Conservation (phyloP, 2,797 vertebrate genomes). For the Cryptoprocta ferox region DNA sequence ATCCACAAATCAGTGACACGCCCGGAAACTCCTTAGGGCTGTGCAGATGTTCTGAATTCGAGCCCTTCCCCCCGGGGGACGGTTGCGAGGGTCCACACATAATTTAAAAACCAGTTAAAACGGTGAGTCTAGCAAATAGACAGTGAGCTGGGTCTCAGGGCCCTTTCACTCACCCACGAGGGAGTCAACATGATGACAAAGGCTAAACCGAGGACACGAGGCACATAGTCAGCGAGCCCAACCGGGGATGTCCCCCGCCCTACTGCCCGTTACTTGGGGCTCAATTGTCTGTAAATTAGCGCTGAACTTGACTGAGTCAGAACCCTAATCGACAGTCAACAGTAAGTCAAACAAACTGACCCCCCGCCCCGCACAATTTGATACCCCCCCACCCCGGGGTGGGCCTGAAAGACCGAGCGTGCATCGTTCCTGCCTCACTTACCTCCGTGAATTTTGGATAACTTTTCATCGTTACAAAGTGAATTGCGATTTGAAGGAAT, state of each 20-base stretch:
- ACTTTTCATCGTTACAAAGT: not conserved
- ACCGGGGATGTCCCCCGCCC: fast-evolving
- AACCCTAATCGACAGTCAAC: fast-evolving
- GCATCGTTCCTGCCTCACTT: not conserved
- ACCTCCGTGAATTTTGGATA: not conserved
- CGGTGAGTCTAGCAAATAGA: not conserved
- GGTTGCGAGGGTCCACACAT: not conserved
- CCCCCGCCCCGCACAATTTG: too few species aligned
- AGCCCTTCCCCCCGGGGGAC: too few species aligned
- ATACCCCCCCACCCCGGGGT: too few species aligned
- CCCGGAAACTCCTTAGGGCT: not conserved
- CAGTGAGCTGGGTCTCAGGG: not conserved
- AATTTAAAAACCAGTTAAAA: not conserved
- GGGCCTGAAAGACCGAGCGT: not conserved
- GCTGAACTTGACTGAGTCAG: not conserved
- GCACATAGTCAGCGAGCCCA: fast-evolving
- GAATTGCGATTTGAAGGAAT: not conserved
- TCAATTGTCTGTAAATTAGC: not conserved
- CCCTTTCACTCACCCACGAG: fast-evolving
- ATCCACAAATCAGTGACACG: not conserved
- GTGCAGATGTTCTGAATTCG: not conserved
- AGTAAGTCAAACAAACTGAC: not conserved
- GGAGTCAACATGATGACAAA: fast-evolving
- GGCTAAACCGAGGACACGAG: fast-evolving
- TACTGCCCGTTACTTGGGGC: not conserved